Conservation (phyloP, 2,797 vertebrate species). For the Orientallactaga sibirica region DNA sequence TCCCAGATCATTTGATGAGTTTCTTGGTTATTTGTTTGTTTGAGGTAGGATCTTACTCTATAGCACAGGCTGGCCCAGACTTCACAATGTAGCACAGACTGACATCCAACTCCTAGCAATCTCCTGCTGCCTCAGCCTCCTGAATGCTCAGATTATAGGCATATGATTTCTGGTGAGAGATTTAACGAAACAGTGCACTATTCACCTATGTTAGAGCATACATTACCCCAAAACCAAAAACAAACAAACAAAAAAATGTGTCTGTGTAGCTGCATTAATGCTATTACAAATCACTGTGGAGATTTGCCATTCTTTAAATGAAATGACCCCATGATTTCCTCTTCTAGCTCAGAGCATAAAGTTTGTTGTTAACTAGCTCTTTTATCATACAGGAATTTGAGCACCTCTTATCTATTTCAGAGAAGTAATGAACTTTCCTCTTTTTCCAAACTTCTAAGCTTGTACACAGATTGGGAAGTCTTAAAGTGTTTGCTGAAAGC, state of each 20-base stretch:
- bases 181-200: not conserved
- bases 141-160: not conserved
- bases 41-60: not conserved
- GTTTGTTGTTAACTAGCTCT: not conserved
- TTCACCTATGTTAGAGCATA: not conserved
- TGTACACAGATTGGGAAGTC: not conserved
- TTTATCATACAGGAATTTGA: not conserved
- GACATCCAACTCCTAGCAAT: not conserved
- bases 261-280: not conserved
- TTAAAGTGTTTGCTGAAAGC: not conserved
- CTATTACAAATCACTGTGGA: not conserved
- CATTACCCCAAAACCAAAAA: not conserved
- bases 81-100: not conserved
- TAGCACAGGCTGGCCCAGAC: too few species aligned
- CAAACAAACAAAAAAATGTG: not conserved
- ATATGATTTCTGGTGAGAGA: not conserved
- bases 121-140: not conserved
- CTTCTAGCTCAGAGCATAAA: not conserved
- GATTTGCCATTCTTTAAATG: not conserved
- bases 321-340: not conserved
- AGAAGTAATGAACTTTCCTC: not conserved
- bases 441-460: not conserved
- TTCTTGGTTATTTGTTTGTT: not conserved
- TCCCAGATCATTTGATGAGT: not conserved
- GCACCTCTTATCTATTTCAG: not conserved